Percentiles rank a stretch among this genome's conserved stretches.
Evolutionary conservation across 2,113 vertebrate genomes (phyloP).

Genomic region (Vulpes lagopus): DNA sequence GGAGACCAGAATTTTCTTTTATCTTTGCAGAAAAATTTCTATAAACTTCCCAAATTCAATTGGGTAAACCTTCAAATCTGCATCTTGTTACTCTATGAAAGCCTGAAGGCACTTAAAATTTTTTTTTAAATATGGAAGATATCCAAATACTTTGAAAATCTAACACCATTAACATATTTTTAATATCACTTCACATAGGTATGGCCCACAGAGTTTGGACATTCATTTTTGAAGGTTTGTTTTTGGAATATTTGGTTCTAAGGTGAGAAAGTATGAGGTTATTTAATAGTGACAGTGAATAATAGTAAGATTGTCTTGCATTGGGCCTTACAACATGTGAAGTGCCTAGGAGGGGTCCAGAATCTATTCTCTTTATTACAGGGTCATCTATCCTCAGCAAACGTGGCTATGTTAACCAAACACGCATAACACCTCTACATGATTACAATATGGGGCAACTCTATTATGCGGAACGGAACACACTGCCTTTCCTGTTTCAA

Average conservation of each 20-base stretch:
- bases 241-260: background rate
- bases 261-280: background rate
- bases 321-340: background rate
- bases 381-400: background rate
- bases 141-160: conserved; percentile 39
- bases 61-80: background rate
- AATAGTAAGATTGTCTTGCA: background rate
- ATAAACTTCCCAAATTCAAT: background rate
- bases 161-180: background rate
- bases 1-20: background rate
- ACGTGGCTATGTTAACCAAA: background rate
- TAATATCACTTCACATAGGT: background rate
- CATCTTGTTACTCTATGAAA: background rate
- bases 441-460: background rate
- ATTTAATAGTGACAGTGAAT: background rate
- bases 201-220: background rate
- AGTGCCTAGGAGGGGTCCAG: background rate
- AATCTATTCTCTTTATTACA: background rate
- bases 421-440: background rate
- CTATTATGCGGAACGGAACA: background rate
- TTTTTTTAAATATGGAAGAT: background rate
- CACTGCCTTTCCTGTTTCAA: background rate
- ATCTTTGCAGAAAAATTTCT: conserved; percentile 13
- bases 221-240: conserved; percentile 13
- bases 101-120: background rate